A percentile compares a stretch with the other conserved stretches of the same genome.
Evolutionary conservation across 2,113 vertebrate genomes (phyloP).

Genomic region (Gallinago paraguaiae): DNA sequence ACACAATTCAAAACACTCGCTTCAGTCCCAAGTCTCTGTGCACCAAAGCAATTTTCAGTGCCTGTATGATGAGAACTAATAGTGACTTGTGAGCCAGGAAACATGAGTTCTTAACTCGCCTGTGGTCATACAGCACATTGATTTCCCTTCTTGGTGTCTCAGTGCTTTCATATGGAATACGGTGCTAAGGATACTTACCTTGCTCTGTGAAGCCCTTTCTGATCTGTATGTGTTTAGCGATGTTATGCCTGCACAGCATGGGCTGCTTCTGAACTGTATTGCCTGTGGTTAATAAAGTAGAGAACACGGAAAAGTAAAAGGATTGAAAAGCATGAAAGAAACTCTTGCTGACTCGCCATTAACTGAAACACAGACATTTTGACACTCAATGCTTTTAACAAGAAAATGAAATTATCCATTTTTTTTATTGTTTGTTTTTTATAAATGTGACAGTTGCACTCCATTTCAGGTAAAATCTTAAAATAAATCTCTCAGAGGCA

Average conservation of each 20-base stretch:
- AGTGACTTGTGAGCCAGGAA: slow-evolving; percentile 33
- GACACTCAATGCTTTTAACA: neutral
- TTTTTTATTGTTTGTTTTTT: neutral
- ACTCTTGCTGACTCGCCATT: neutral
- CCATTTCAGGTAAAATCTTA: neutral
- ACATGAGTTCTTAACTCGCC: slow-evolving; percentile 30
- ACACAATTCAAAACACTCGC: neutral
- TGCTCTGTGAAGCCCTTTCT: neutral
- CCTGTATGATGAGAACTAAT: neutral
- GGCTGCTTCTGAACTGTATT: neutral
- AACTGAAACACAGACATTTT: neutral
- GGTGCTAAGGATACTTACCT: neutral
- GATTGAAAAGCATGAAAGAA: neutral
- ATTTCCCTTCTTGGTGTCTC: slow-evolving; percentile 9
- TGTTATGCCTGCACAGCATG: neutral
- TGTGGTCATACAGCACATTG: slow-evolving; percentile 10
- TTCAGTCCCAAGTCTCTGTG: neutral
- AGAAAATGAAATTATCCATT: neutral
- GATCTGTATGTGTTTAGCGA: neutral
- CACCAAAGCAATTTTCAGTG: neutral
- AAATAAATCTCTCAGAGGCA: neutral
- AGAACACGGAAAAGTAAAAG: neutral
- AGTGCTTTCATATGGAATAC: neutral
- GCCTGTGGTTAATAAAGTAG: neutral
- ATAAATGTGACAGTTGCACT: neutral